Percentiles rank a stretch among this genome's conserved stretches.
These are phyloP conservation scores for Uropsilus gracilis DNA, from an alignment of 2,113 vertebrate genomes.

Conservation along the genomic window DNA sequence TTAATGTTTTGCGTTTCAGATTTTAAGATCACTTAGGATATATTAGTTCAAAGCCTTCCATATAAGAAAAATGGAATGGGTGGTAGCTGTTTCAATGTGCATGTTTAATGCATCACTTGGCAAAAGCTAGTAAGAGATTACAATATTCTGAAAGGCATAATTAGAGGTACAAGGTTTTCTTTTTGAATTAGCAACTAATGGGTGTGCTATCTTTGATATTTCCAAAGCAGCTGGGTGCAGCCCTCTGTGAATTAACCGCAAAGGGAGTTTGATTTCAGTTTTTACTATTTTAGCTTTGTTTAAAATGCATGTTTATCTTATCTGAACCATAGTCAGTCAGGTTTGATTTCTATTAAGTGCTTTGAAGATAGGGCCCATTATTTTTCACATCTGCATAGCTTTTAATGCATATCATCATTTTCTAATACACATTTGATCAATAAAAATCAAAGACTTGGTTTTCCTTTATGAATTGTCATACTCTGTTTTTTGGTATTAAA, in stretches of 20 bases:
- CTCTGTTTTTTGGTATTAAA: not conserved
- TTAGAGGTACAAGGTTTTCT: constrained; percentile 51
- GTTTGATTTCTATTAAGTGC: not conserved
- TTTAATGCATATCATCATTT: not conserved
- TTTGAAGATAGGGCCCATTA: not conserved
- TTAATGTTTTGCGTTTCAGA: not conserved
- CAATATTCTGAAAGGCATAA: constrained; percentile 37
- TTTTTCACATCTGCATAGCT: not conserved
- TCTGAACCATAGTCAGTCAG: not conserved
- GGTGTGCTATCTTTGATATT: not conserved
- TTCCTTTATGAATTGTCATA: not conserved
- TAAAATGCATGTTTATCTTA: constrained; percentile 1
- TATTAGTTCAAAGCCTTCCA: not conserved
- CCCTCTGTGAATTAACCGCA: constrained; percentile 50
- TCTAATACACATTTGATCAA: not conserved
- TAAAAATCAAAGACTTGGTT: not conserved
- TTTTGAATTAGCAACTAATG: constrained; percentile 32
- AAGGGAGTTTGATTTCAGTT: constrained; percentile 53
- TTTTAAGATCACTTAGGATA: not conserved
- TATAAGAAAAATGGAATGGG: not conserved
- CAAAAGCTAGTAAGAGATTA: constrained; percentile 6
- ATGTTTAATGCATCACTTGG: not conserved
- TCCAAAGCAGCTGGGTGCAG: constrained; percentile 8
- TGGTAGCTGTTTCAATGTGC: not conserved
- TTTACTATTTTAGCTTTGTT: constrained; percentile 39